Evolutionary conservation across 2,888 invertebrate species (phyloP), one percentile per base, ranked within the genome.

Genomic region (Ormyrus thymus): DNA sequence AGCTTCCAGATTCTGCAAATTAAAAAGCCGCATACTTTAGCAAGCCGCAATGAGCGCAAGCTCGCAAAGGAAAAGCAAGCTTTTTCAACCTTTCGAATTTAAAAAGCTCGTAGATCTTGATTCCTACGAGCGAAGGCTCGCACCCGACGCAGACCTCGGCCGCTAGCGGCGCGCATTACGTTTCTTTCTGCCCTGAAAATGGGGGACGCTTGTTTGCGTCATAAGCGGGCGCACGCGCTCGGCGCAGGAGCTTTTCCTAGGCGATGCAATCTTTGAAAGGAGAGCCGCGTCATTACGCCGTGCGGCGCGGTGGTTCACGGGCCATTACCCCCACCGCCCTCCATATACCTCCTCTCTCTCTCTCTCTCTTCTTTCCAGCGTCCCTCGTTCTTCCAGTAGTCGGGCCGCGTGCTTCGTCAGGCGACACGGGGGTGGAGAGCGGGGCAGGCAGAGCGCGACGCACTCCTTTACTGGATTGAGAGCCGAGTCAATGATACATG

Each of bases 191-290:
- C 29, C 56, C 43, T 55, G 59, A 45, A 65, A 58, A 53, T 10
- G 11, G 69, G 43, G 46, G 62, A 56, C 13, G 15, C 15, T 45
- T 15, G 50, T 61, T 76, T 74, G 76, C 46, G 61, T 70, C 29
- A 29, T 29, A 29, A 29, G 29, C 29, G 29, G 29, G 73, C 64
- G 81, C 56, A 59, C 62, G 80, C 77, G 79, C 68, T 58, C 70
- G 71, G 75, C 73, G 71, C 75, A 1, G 83, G 85, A 86, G 88
- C 88, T 89, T 90, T 89, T 89, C 88, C 87, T 86, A 64, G 61
- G 86, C 88, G 88, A 89, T 89, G 89, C 89, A 89, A 89, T 89
- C 90, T 90, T 89, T 89, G 89, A 89, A 90, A 90, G 87, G 88
- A 89, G 89, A 89, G 86, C 86, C 89, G 90, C 90, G 86, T 90